These are phyloP conservation scores for Astreopora myriophthalma DNA, from an alignment of 64 coral and sea anemone genomes.

Conservation along the genomic window DNA sequence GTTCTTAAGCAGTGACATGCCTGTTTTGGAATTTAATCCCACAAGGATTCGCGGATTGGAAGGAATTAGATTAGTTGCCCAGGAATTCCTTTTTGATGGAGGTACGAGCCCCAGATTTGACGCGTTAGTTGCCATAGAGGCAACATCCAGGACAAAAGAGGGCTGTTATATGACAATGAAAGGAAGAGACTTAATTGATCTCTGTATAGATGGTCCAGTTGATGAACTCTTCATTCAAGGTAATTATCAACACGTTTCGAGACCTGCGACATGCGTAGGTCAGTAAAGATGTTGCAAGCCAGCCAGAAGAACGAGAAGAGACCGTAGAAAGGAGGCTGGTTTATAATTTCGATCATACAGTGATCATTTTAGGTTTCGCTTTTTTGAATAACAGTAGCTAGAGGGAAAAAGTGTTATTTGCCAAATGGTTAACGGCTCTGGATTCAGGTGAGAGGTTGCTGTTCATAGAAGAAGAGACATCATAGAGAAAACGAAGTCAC, in stretches of 20 bases:
- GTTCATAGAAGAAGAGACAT: no score
- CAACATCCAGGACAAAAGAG: constrained; percentile 27
- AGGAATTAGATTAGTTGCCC: constrained; percentile 36
- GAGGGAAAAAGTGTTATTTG: no score
- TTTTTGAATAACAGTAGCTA: no score
- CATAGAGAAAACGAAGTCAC: no score
- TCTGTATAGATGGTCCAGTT: constrained; percentile 73
- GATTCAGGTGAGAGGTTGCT: no score
- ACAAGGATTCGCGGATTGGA: background rate
- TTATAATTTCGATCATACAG: no score
- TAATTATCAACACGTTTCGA: background rate
- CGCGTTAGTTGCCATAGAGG: constrained; percentile 82
- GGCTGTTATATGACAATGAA: constrained; percentile 79
- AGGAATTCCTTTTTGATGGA: constrained; percentile 60
- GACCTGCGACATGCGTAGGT: background rate
- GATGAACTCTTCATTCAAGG: constrained; percentile 89
- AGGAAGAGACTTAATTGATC: constrained; percentile 46
- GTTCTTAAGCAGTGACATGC: background rate
- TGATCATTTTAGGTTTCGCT: no score
- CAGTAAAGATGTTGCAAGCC: no score
- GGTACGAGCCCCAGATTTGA: constrained; percentile 64
- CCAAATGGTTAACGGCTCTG: no score
- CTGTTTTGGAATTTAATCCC: constrained; percentile 63
- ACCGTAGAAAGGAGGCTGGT: no score
- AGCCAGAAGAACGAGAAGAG: no score